A percentile compares a stretch with the other conserved stretches of the same genome.
Conservation (phyloP, 1,140 invertebrate species). For the Anastatus disparis region DNA sequence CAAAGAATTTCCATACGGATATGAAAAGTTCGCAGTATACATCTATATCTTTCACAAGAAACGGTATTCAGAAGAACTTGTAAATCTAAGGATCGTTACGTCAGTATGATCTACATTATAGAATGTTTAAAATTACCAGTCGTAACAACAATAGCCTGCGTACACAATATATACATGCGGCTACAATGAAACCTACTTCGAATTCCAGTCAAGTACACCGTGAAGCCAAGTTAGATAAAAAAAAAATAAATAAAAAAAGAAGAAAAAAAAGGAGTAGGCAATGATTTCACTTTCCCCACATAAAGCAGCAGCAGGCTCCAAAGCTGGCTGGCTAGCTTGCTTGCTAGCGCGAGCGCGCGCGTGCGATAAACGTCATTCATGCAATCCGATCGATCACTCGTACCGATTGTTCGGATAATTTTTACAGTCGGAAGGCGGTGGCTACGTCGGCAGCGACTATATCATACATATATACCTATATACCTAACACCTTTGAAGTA, state of each 20-base stretch:
- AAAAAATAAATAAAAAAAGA: background rate
- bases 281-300: constrained; percentile 36
- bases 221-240: constrained; percentile 10
- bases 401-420: constrained; percentile 38
- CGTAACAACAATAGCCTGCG: constrained; percentile 22
- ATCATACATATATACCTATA: too few species aligned
- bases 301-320: background rate
- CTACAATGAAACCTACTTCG: constrained; percentile 36
- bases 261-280: background rate
- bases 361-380: constrained; percentile 40
- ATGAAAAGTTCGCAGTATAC: background rate
- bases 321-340: too few species aligned
- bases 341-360: background rate
- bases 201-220: constrained; percentile 40
- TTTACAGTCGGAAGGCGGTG: constrained; percentile 39
- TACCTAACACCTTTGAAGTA: too few species aligned
- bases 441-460: constrained; percentile 10
- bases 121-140: constrained; percentile 28
- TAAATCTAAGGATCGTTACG: constrained; percentile 22
- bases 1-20: too few species aligned
- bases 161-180: too few species aligned
- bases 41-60: constrained; percentile 23
- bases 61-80: constrained; percentile 25
- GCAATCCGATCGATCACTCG: constrained; percentile 40
- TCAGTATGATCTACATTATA: constrained; percentile 21